Conservation (phyloP, 2,797 vertebrate species). For the Gadopsis bispinosus region DNA sequence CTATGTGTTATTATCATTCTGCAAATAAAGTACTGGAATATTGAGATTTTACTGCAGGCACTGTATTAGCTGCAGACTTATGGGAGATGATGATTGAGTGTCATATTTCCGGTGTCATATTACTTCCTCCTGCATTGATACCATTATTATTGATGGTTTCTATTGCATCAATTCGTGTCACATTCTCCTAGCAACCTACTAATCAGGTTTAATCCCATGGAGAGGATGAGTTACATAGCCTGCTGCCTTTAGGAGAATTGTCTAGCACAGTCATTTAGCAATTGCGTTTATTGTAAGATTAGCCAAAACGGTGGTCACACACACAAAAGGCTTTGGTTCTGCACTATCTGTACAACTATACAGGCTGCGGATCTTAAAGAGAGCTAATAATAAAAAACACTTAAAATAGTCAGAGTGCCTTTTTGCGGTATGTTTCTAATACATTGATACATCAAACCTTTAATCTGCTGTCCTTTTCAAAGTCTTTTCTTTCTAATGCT, state of each 20-base stretch:
- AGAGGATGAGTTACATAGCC: background rate
- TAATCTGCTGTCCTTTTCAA: background rate
- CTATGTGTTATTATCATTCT: background rate
- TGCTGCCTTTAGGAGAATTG: background rate
- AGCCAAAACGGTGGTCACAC: background rate
- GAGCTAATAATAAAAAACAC: background rate
- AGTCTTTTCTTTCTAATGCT: slow-evolving; percentile 23
- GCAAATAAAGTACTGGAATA: background rate
- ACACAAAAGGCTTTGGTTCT: background rate
- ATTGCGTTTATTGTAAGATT: background rate
- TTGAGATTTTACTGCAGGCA: background rate
- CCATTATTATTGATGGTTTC: slow-evolving; percentile 18
- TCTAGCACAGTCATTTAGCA: background rate
- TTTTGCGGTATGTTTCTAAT: slow-evolving; percentile 18
- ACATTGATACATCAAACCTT: background rate
- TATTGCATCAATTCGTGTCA: slow-evolving; percentile 31
- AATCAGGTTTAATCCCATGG: background rate
- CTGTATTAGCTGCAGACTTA: background rate
- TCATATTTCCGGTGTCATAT: background rate
- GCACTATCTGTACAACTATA: background rate
- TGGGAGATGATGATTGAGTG: background rate
- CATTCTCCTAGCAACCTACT: slow-evolving; percentile 17
- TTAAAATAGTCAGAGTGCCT: background rate
- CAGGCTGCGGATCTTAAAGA: background rate
- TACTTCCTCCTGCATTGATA: slow-evolving; percentile 15